These are phyloP conservation scores for Platyscapa corneri DNA, from an alignment of 1,140 invertebrate species.

Conservation along the genomic window DNA sequence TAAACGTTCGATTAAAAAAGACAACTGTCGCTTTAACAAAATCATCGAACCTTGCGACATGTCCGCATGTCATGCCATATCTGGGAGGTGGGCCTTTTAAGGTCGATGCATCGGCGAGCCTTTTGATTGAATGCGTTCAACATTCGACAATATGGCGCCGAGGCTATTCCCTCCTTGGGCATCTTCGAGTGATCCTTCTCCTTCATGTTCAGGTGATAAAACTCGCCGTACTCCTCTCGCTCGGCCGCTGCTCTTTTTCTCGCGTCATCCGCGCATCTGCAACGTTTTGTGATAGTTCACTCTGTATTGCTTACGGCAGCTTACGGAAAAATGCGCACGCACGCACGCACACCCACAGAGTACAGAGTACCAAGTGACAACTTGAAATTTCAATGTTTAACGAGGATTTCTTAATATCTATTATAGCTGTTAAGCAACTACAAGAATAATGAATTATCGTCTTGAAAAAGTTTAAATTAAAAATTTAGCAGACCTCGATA, in stretches of 20 bases:
- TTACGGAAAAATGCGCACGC: too few species aligned
- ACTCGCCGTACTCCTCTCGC: neutral
- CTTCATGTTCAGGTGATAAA: neutral
- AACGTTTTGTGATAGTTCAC: neutral
- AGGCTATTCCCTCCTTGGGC: too few species aligned
- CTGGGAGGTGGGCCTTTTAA: neutral
- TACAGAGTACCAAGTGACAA: too few species aligned
- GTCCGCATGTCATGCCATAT: constrained; percentile 7
- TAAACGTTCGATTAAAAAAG: too few species aligned
- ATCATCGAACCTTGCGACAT: neutral
- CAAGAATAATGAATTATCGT: too few species aligned
- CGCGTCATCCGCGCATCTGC: neutral
- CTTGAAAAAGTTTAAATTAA: too few species aligned
- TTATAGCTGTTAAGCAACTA: too few species aligned
- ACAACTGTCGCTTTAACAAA: neutral
- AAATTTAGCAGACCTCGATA: too few species aligned
- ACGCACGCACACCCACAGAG: too few species aligned
- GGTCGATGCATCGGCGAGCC: neutral
- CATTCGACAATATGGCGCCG: neutral
- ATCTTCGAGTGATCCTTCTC: neutral
- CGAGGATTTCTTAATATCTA: too few species aligned
- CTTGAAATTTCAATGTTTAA: too few species aligned
- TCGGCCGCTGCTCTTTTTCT: constrained; percentile 9
- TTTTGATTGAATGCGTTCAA: constrained; percentile 18
- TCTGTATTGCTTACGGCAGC: neutral